Percentiles rank a stretch among this genome's conserved stretches.
Evolutionary conservation across 2,113 vertebrate species (phyloP).

Genomic region (Gopherus evgoodei): DNA sequence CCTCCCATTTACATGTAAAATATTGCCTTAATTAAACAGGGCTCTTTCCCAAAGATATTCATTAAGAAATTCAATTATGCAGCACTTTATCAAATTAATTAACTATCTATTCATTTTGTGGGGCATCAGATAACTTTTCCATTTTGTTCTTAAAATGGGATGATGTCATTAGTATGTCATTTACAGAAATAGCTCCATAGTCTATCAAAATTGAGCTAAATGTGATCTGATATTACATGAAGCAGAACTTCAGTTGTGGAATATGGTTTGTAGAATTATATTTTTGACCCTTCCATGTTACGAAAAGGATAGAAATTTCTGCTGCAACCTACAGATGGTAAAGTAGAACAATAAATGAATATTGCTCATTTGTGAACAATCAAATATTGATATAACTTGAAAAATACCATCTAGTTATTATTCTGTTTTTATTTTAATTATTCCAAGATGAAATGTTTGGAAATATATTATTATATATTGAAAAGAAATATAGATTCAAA

Average conservation of each 20-base stretch:
- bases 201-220: background rate
- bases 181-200: slow-evolving; percentile 37
- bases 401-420: background rate
- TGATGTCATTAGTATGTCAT: slow-evolving; percentile 33
- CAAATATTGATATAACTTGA: background rate
- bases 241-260: slow-evolving; percentile 11
- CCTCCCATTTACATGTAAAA: slow-evolving; percentile 21
- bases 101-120: slow-evolving; percentile 33
- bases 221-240: background rate
- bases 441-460: background rate
- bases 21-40: slow-evolving; percentile 20
- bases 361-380: background rate
- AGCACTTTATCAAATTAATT: slow-evolving; percentile 57
- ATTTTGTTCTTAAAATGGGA: slow-evolving; percentile 47
- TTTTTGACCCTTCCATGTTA: background rate
- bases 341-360: background rate
- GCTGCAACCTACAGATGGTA: background rate
- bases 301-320: background rate
- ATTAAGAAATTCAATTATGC: slow-evolving; percentile 55
- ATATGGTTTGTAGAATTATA: background rate
- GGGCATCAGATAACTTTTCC: slow-evolving; percentile 50
- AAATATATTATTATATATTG: background rate
- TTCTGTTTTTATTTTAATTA: background rate
- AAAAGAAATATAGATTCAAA: background rate
- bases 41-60: background rate